Evolutionary conservation across 2,113 vertebrate genomes (phyloP), one percentile per base, ranked within the genome.

Genomic region (Rousettus leschenaultii): DNA sequence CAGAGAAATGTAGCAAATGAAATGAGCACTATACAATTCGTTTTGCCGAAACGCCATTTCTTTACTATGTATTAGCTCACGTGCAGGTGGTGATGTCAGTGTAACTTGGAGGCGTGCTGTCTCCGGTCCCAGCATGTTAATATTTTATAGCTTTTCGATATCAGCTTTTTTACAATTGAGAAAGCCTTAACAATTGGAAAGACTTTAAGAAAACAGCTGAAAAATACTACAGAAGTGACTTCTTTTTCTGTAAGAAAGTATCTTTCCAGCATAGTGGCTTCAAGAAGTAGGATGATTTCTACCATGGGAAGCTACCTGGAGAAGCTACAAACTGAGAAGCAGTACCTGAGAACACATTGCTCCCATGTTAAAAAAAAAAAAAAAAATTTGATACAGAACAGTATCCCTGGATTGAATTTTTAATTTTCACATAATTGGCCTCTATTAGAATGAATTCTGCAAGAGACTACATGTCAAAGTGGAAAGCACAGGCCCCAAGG

Each of bases 401-500:
- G 30, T 91, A 83, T 93, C 26, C 22, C 5, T 35, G 38, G 16
- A 70, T 51, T 57, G 30, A 92, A 57, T 43, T 94, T 88, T 96
- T 78, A 89, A 93, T 74, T 97, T 96, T 79, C 26, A 59, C 55
- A 9, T 65, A 86, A 57, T 89, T 89, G 68, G 9, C 19, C 51
- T 93, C 24, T 86, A 59, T 71, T 79, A 83, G 57, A 95, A 38
- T 86, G 38, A 86, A 71, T 91, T 83, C 19, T 65, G 2, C 35
- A 86, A 63, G 57, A 18, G 30, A 59, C 15, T 48, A 14, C 3
- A 65, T 78, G n/a, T 80, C 70, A 53, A 88, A 92, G 15, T 87
- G 92, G n/a, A 55, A 71, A 71, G 24, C n/a, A 61, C 33, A 91
- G 10, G 40, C 48, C 28, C 6, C 9, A 70, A 45, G 28, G 6